A percentile compares a stretch with the other conserved stretches of the same genome.
Evolutionary conservation across 2,888 invertebrate species (phyloP).

Genomic region (Ophion costatus): DNA sequence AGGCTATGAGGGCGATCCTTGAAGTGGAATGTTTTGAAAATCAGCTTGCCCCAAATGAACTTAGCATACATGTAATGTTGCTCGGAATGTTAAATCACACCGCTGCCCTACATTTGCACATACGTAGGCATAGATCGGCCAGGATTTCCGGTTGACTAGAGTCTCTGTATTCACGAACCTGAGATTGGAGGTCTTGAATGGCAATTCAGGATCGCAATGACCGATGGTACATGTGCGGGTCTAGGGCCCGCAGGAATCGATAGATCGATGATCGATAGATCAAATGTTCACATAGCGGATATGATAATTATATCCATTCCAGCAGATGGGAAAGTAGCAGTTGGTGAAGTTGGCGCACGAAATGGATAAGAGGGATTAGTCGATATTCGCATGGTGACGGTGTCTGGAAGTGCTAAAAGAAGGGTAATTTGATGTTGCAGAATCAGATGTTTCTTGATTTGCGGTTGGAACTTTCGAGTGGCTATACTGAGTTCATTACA

Average conservation of each 20-base stretch:
- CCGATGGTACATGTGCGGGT: background rate
- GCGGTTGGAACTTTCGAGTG: background rate
- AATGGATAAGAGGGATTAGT: background rate
- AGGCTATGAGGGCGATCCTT: background rate
- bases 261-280: slow-evolving; percentile 28
- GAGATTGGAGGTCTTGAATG: slow-evolving; percentile 70
- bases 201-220: slow-evolving; percentile 45
- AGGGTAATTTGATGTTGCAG: background rate
- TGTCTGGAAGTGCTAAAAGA: background rate
- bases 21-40: background rate
- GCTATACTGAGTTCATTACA: background rate
- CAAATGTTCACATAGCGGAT: background rate
- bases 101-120: background rate
- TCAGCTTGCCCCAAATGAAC: background rate
- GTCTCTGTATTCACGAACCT: slow-evolving; percentile 69
- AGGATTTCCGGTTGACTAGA: slow-evolving; percentile 28
- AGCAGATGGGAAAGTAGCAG: background rate
- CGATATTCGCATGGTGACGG: background rate
- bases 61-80: slow-evolving; percentile 17
- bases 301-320: too few species aligned
- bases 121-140: slow-evolving; percentile 17
- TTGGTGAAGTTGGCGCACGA: background rate
- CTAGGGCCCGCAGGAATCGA: background rate
- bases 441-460: background rate
- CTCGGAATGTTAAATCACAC: slow-evolving; percentile 41